Conservation (phyloP, 2,888 invertebrate genomes). For the Lasioglossum vierecki region DNA sequence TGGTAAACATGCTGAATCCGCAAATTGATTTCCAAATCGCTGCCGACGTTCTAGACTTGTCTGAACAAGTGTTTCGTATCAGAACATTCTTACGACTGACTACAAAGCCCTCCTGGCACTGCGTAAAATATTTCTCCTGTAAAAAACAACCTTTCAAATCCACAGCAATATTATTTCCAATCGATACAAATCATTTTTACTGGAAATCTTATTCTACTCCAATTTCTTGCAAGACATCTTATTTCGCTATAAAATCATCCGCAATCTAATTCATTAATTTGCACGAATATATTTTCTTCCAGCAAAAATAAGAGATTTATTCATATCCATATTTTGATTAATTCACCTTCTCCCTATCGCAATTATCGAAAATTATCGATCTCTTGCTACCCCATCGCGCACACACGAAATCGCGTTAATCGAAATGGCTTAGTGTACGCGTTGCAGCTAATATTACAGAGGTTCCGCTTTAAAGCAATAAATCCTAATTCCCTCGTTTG, state of each 20-base stretch:
- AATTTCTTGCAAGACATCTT: not conserved
- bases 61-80: not conserved
- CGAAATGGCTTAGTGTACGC: not conserved
- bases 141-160: not conserved
- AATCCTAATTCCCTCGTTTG: not conserved
- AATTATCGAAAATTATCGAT: not conserved
- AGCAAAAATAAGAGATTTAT: not conserved
- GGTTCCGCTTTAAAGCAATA: not conserved
- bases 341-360: not conserved
- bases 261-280: not conserved
- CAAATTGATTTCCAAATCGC: not conserved
- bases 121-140: not conserved
- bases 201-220: not conserved
- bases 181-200: not conserved
- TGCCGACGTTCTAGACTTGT: not conserved
- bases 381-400: not conserved
- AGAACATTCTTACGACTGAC: not conserved
- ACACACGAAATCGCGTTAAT: not conserved
- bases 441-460: not conserved
- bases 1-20: not conserved
- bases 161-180: not conserved
- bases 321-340: not conserved
- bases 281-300: not conserved
- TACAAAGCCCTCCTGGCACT: not conserved
- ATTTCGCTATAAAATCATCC: not conserved